Conservation (phyloP, 2,888 invertebrate genomes). For the Leptinotarsa tumamoca region DNA sequence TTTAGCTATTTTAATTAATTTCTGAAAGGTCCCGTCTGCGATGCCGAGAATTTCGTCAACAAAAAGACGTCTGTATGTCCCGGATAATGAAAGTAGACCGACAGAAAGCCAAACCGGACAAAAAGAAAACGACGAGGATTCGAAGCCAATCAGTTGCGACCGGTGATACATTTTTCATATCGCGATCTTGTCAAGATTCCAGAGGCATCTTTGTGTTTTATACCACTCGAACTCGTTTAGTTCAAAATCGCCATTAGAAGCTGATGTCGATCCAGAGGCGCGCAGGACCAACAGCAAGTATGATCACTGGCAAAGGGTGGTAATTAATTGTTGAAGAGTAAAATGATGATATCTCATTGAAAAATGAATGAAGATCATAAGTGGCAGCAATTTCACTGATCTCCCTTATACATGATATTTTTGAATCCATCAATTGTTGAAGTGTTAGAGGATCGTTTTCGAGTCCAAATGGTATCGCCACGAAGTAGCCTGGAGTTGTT, state of each 20-base stretch:
- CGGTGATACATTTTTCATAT: constrained; percentile 65
- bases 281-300: constrained; percentile 15
- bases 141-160: constrained; percentile 58
- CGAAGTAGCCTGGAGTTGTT: too few relatives aligned
- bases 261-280: constrained; percentile 47
- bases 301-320: constrained; percentile 21
- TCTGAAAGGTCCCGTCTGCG: constrained; percentile 48
- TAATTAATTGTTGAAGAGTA: too few relatives aligned
- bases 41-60: constrained; percentile 50
- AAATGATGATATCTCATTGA: too few relatives aligned
- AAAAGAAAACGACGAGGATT: constrained; percentile 42
- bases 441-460: background rate
- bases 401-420: background rate
- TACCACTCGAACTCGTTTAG: constrained; percentile 58
- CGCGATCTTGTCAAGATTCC: constrained; percentile 62
- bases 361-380: too few relatives aligned
- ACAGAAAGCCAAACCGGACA: constrained; percentile 49
- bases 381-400: too few relatives aligned
- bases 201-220: constrained; percentile 58
- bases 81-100: constrained; percentile 56
- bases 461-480: background rate
- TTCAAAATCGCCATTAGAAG: constrained; percentile 60
- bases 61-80: constrained; percentile 55
- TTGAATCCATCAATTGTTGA: background rate
- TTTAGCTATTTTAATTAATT: constrained; percentile 55